These are phyloP conservation scores for roundworm (Caenorhabditis elegans) DNA, from an alignment of 1,140 invertebrate species.

Conservation along the genomic window WBcel235 BX284602.5:10628501-10629000, in stretches of 20 bases:
- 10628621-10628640: too few relatives aligned
- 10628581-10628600: background rate
- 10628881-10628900: too few relatives aligned
- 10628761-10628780: background rate
- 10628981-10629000: background rate
- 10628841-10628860: background rate
- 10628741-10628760: constrained; percentile 1
- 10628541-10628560: too few relatives aligned
- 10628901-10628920: too few relatives aligned
- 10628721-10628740: background rate
- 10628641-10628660: background rate
- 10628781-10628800: background rate
- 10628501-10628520: background rate
- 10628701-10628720: background rate
- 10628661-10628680: background rate
- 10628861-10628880: too few relatives aligned
- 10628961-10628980: constrained; percentile 1
- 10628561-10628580: background rate
- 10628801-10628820: background rate
- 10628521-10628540: background rate
- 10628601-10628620: too few relatives aligned
- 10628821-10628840: background rate
- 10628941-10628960: background rate
- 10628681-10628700: background rate
- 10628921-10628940: too few relatives aligned